phyloP scores from a whole-genome alignment of 2,888 invertebrate genomes.

The Acleris laterana region DNA sequence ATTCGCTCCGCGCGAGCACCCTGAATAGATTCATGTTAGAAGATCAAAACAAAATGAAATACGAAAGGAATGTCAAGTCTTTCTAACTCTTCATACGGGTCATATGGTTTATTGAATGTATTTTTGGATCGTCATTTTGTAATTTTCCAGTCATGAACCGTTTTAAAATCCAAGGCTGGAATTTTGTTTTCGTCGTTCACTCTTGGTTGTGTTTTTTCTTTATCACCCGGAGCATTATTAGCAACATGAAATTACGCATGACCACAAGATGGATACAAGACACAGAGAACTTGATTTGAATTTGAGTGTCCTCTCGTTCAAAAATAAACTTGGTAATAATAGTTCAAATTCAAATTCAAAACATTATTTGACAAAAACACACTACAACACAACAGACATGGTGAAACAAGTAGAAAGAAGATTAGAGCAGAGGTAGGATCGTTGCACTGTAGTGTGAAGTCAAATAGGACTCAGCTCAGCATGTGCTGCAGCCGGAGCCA shows the following conservation, averaged over 20 bases:
- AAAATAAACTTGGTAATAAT: no score
- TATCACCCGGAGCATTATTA: conserved; percentile 1
- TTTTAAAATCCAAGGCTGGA: conserved; percentile 27
- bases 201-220: conserved; percentile 14
- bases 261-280: neutral
- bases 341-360: no score
- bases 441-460: no score
- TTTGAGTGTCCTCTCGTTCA: neutral
- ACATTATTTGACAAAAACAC: no score
- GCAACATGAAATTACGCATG: neutral
- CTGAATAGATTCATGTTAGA: conserved; percentile 33
- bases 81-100: conserved; percentile 28
- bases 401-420: no score
- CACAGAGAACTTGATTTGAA: neutral
- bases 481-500: no score
- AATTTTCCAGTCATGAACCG: conserved; percentile 31
- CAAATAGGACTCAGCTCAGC: no score
- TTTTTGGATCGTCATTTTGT: conserved; percentile 24
- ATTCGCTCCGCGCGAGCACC: conserved; percentile 7
- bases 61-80: conserved; percentile 36
- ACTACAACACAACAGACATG: no score
- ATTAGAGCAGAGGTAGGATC: no score
- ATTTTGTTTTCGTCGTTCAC: conserved; percentile 23
- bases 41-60: conserved; percentile 33
- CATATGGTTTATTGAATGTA: conserved; percentile 33